Evolutionary conservation across 2,797 vertebrate genomes (phyloP).

Genomic region (Florisuga fusca): DNA sequence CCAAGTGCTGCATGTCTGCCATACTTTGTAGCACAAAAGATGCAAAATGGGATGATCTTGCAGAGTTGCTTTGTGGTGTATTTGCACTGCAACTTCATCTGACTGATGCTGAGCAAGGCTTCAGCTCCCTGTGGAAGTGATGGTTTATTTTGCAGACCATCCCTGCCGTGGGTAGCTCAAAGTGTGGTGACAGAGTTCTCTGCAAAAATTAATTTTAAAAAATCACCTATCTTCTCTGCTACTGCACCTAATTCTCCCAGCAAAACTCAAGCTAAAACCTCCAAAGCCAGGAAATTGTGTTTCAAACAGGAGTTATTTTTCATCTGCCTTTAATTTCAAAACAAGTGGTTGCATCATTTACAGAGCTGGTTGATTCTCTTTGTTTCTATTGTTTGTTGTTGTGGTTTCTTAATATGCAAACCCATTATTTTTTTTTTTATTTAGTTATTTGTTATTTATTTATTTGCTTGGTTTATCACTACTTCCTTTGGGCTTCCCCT

Average conservation of each 20-base stretch:
- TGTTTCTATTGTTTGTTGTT: background rate
- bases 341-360: background rate
- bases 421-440: background rate
- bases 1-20: background rate
- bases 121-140: background rate
- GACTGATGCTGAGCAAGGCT: accelerated
- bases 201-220: background rate
- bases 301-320: background rate
- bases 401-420: background rate
- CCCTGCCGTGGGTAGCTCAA: background rate
- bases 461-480: background rate
- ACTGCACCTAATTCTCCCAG: background rate
- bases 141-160: accelerated
- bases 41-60: background rate
- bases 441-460: too few relatives aligned
- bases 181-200: background rate
- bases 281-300: background rate
- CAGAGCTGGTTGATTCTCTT: background rate
- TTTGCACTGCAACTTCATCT: background rate
- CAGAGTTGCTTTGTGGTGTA: background rate
- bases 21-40: background rate
- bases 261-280: background rate
- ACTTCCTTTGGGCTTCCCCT: background rate
- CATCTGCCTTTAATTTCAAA: conserved; percentile 15
- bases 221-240: background rate